Base-by-base conservation (phyloP, 2,113 vertebrate genomes). In the Saccopteryx bilineata region DNA sequence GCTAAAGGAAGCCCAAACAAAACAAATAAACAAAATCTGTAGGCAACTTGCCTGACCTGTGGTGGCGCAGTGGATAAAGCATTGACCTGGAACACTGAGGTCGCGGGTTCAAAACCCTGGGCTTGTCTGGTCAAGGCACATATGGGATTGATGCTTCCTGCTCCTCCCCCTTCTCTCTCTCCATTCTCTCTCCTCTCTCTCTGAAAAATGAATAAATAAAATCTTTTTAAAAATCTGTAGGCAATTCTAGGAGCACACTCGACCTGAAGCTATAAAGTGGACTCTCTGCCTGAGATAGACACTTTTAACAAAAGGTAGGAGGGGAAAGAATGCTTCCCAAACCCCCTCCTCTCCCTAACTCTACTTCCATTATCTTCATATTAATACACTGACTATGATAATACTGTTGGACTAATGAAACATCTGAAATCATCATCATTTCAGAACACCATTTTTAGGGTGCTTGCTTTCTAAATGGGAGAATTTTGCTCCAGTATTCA, bases 1-100 rank as follows among this genome's bases (percentile, higher is more conserved):
- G 66, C 86, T 91, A 26, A 93, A 96, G 68, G 69, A 94, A 90
- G n/a, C 12, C 33, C 33, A 68, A 85, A 95, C 15, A 81, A 86
- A 90, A 58, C 19, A 88, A 82, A 80, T 28, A 79, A 50, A 95
- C 33, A 91, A 71, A 83, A 88, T n/a, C 50, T 48, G 7, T 28
- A 8, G 60, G 65, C 86, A 68, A 63, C 31, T 39, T 39, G 39
- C 39, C 39, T 39, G 39, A 39, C 39, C 39, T 39, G 39, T 39
- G 39, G 39, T 39, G 39, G 39, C 39, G 39, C 39, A 39, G 39
- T 39, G 39, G 39, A 3, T 39, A 39, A 39, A 39, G 39, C 39
- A 39, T 39, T 39, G 39, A 39, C 39, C 39, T 39, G 39, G 39
- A 39, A 39, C 3, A 3, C 39, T 39, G 39, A 39, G 39, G 39